Conservation (phyloP, 2,888 invertebrate species). For the Chydorus sphaericus region DNA sequence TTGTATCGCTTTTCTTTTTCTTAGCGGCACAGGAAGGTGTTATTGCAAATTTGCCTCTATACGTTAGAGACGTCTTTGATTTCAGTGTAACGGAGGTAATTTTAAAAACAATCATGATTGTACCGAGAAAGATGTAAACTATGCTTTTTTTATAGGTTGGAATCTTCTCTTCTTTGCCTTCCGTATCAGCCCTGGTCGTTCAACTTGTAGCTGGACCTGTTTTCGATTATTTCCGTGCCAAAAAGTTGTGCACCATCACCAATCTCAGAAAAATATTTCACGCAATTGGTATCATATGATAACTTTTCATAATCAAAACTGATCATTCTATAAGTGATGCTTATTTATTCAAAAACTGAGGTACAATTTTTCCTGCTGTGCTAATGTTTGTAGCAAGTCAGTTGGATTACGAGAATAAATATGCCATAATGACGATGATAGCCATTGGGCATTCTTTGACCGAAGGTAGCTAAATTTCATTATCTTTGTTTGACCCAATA, state of each 20-base stretch:
- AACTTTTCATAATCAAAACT: not conserved
- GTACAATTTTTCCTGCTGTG: conserved; percentile 23
- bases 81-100: conserved; percentile 30
- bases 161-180: conserved; percentile 26
- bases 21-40: not conserved
- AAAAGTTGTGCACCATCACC: conserved; percentile 22
- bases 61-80: conserved; percentile 31
- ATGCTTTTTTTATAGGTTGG: conserved; percentile 25
- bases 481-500: no score
- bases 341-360: conserved; percentile 18
- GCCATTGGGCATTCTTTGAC: conserved; percentile 27
- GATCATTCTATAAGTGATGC: no score
- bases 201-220: conserved; percentile 23
- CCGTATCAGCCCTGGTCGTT: conserved; percentile 23
- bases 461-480: no score
- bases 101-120: conserved; percentile 6
- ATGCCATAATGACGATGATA: conserved; percentile 26
- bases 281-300: conserved; percentile 23
- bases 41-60: conserved; percentile 29
- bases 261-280: conserved; percentile 26
- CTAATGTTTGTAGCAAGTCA: conserved; percentile 26
- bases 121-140: no score
- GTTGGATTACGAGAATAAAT: conserved; percentile 26
- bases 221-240: conserved; percentile 23
- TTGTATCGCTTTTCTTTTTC: conserved; percentile 32